Conservation (phyloP, 2,113 vertebrate genomes). For the Cyanoderma ruficeps region DNA sequence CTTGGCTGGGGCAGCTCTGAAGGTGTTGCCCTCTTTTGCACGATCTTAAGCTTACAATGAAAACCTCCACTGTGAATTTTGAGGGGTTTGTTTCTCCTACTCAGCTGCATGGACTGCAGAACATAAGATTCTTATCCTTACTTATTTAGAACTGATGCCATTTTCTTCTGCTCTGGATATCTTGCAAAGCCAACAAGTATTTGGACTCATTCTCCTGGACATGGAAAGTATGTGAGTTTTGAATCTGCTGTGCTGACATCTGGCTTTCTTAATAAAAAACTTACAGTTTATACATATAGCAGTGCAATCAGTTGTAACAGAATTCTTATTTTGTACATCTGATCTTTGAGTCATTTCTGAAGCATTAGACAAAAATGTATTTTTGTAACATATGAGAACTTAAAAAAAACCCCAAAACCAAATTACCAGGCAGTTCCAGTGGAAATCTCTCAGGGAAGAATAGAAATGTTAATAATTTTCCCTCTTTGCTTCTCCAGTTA, state of each 20-base stretch:
- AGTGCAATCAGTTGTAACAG: neutral
- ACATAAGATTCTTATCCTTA: neutral
- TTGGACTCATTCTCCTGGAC: constrained; percentile 62
- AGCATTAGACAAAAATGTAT: neutral
- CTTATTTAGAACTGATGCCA: constrained; percentile 60
- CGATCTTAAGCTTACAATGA: neutral
- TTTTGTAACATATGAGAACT: neutral
- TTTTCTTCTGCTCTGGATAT: constrained; percentile 40
- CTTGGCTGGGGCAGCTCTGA: neutral
- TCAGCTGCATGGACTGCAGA: neutral
- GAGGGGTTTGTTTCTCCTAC: neutral
- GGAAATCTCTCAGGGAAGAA: neutral
- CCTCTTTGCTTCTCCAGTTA: neutral
- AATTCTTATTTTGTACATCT: neutral
- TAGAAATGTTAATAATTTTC: neutral
- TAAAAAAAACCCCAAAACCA: neutral
- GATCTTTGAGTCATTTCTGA: neutral
- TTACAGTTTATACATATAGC: neutral
- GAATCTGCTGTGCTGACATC: neutral
- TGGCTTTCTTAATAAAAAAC: neutral
- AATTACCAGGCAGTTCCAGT: neutral
- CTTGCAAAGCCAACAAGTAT: constrained; percentile 66
- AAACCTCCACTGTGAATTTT: neutral
- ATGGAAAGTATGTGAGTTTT: neutral
- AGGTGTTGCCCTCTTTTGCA: neutral